A percentile compares a stretch with the other conserved stretches of the same genome.
Conservation (phyloP, 1,140 invertebrate genomes). For the Saccostrea echinata region DNA sequence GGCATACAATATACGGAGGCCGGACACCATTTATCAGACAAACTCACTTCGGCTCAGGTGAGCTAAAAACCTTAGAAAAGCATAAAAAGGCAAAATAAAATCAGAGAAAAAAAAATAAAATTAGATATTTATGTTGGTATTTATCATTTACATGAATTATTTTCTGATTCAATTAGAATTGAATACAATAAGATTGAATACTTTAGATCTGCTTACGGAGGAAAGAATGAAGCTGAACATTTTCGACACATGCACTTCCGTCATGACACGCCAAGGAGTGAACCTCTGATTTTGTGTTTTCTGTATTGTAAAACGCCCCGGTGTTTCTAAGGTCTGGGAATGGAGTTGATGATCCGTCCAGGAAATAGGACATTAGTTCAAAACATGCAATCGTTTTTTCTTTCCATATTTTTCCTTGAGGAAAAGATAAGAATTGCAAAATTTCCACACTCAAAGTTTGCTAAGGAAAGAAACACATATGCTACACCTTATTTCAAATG, state of each 20-base stretch:
- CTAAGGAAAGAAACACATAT: too few relatives aligned
- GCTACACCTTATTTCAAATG: too few relatives aligned
- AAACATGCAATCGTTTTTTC: conserved; percentile 24
- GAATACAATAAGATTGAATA: not conserved
- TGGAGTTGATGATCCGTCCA: conserved; percentile 13
- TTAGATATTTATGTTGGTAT: not conserved
- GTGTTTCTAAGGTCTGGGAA: conserved; percentile 30
- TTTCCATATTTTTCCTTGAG: conserved; percentile 23
- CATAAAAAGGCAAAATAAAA: not conserved
- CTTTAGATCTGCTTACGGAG: not conserved
- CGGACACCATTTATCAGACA: too few relatives aligned
- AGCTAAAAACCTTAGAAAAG: too few relatives aligned
- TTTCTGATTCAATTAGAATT: not conserved
- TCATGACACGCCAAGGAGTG: conserved; percentile 33
- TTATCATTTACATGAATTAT: not conserved
- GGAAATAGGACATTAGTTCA: not conserved
- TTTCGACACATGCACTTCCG: conserved; percentile 34
- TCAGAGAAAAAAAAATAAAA: not conserved
- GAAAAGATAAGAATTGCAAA: not conserved
- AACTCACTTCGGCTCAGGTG: too few relatives aligned
- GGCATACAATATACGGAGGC: too few relatives aligned
- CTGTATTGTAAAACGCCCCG: conserved; percentile 28
- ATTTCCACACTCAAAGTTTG: not conserved
- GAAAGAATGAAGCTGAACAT: conserved; percentile 37
- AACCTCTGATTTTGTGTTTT: conserved; percentile 17